Base-by-base conservation (phyloP, 1,140 invertebrate genomes). In the Leucophenga varia region DNA sequence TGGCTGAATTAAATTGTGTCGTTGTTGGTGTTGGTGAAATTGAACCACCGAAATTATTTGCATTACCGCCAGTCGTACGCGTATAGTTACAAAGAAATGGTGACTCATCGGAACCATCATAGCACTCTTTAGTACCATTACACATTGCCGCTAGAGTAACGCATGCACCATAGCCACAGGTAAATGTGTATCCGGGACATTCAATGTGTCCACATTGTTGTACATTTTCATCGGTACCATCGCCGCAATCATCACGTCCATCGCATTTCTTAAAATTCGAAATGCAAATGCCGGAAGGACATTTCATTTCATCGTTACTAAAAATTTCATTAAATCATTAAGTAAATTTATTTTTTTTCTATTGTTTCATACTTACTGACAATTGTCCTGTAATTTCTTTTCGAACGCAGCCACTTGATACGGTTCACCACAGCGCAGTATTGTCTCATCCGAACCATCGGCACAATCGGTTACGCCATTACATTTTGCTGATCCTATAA, bases 371-470 rank as follows among this genome's bases (percentile, higher is more conserved):
- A 65, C 61, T 64, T 13, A 71, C 67, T 45, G 37, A 17, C 67
- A 71, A 12, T 63, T 65, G 9, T 17, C 53, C 14, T 51, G 50
- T 0, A 32, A 25, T 1, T 1, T 21, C 10, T 52, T 53, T n/a
- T 58, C 31, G 9, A 40, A 48, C 8, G 50, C 44, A 2, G 41
- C 35, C 10, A 49, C 7, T n/a, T 53, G 53, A 14, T 67, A 59
- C 2, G 47, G 45, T n/a, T 28, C 51, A 5, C 52, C 52, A 19
- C 57, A 59, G 0, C 63, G 55, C 18, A 55, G 16, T 6, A 17
- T 5, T 3, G 59, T 54, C 34, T 92, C 90, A 69, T 93, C 90
- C 2, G 87, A 89, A 18, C 80, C 79, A 58, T 88, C 85, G 0
- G 76, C 47, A 58, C 88, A 91, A 38, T 90, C 81, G n/a, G 64